These are phyloP conservation scores for Metallyticus violacea DNA, from an alignment of 2,888 invertebrate species.

Conservation along the genomic window DNA sequence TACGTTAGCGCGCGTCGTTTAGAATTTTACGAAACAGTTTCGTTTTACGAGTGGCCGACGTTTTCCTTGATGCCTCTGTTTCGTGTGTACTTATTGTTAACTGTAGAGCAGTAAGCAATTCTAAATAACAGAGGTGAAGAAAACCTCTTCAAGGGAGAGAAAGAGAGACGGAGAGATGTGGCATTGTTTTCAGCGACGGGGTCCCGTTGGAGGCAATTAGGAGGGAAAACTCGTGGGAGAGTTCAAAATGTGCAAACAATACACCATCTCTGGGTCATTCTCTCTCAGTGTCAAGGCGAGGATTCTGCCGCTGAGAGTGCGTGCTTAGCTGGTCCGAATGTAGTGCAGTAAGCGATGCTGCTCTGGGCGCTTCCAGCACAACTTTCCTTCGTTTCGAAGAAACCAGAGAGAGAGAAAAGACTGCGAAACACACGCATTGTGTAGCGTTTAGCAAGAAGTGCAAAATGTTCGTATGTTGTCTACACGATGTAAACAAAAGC, in stretches of 20 bases:
- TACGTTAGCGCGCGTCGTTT: too few species aligned
- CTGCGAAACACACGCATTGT: background rate
- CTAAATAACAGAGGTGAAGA: background rate
- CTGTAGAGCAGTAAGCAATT: background rate
- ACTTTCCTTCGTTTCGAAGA: background rate
- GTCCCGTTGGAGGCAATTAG: background rate
- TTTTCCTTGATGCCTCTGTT: too few species aligned
- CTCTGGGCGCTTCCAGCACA: too few species aligned
- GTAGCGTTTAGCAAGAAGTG: background rate
- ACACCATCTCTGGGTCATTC: background rate
- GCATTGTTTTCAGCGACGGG: background rate
- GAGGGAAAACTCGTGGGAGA: background rate
- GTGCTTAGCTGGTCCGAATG: background rate
- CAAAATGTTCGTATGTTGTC: too few species aligned
- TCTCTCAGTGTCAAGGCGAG: background rate
- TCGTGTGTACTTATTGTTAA: background rate
- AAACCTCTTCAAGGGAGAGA: too few species aligned
- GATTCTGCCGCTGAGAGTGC: too few species aligned
- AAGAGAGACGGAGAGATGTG: too few species aligned
- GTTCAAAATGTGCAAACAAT: background rate
- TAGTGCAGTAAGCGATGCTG: background rate
- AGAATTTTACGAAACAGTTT: too few species aligned
- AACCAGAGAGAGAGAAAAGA: background rate
- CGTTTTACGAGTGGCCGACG: too few species aligned
- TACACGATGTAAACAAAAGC: too few species aligned